Conservation (phyloP, 1,140 invertebrate genomes). For the Micrasema longulum region DNA sequence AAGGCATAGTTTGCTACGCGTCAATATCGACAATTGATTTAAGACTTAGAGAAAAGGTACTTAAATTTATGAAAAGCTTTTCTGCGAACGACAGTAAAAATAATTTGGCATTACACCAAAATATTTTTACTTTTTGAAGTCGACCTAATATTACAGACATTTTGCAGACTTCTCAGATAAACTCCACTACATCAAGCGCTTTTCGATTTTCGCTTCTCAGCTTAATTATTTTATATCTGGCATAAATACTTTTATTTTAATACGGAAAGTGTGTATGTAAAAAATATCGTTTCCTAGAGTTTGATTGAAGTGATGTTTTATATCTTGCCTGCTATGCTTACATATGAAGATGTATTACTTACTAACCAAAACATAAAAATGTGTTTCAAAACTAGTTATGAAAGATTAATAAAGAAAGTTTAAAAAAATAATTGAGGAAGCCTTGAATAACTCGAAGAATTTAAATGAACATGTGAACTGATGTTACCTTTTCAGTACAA, state of each 20-base stretch:
- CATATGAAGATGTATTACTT: too few relatives aligned
- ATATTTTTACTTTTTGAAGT: slow-evolving; percentile 22
- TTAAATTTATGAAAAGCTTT: neutral
- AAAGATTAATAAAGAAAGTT: too few relatives aligned
- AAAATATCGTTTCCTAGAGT: too few relatives aligned
- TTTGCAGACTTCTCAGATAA: neutral
- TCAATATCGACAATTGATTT: neutral
- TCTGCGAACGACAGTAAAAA: neutral
- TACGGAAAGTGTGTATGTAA: too few relatives aligned
- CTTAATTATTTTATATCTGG: neutral
- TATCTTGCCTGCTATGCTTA: too few relatives aligned
- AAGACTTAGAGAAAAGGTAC: neutral
- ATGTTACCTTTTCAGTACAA: too few relatives aligned
- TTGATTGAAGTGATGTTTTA: too few relatives aligned
- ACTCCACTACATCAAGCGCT: neutral
- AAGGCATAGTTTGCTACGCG: neutral
- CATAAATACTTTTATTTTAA: slow-evolving; percentile 3
- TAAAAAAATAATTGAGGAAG: too few relatives aligned
- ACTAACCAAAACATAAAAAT: too few relatives aligned
- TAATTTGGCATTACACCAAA: slow-evolving; percentile 24
- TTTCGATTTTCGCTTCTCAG: neutral
- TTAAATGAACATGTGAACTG: too few relatives aligned
- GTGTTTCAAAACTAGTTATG: too few relatives aligned
- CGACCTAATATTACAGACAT: slow-evolving; percentile 10
- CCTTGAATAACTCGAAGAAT: too few relatives aligned